Evolutionary conservation across 2,797 vertebrate species (phyloP), one percentile per base, ranked within the genome.

Genomic region (Neosilurus mollespiculum): DNA sequence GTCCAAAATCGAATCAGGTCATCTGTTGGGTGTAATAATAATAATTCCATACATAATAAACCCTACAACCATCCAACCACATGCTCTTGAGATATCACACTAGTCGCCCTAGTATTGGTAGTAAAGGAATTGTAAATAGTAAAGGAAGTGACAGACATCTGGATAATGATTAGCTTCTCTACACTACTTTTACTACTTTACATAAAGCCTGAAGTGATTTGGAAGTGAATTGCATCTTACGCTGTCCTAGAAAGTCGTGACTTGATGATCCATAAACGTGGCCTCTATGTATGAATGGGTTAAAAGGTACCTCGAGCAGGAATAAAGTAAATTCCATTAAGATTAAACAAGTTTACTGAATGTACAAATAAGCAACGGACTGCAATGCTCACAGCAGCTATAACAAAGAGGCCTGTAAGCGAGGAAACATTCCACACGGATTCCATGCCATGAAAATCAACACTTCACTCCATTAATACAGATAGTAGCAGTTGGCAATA

Each of bases 401-500:
- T 24, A 64, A 78, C 76, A 78, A 78, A 64, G 76, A 10, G 8
- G 0, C 9, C 22, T 9, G 64, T 22, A 51, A 78, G 76, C 16
- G 10, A 80, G 49, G 24, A 12, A 53, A 89, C 86, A 89, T 78
- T 64, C 76, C 73, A 84, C 51, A 82, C 76, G 84, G 82, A 53
- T 81, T 83, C 85, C 83, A 83, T 86, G 83, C 86, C 85, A 86
- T 83, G 82, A 86, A 88, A 89, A 91, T 91, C 84, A 92, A 90
- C 87, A 87, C 89, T 90, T 91, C 91, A 87, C 90, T 89, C 87
- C 10, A 22, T 88, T 90, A 92, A 93, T 92, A 87, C 87, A 91
- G 90, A 87, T 85, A 84, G 89, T 83, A 90, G 90, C 82, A 88
- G 61, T 86, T 91, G 91, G 89, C 88, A n/a, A 75, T 78, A 83